A percentile compares a stretch with the other conserved stretches of the same genome.
Evolutionary conservation across 1,140 invertebrate species (phyloP).

Genomic region (Drosophila albomicans): DNA sequence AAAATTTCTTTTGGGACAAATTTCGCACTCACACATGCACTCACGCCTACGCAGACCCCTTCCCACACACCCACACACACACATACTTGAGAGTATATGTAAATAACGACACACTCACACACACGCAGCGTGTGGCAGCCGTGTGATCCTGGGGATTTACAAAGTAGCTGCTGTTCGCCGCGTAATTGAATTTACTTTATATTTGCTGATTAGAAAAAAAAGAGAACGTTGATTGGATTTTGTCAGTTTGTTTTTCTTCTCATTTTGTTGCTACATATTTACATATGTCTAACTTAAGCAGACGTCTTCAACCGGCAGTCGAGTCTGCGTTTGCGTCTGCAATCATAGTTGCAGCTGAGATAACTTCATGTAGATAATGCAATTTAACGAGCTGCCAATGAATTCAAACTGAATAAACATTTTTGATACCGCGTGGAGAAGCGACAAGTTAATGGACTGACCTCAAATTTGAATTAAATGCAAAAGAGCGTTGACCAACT

Average conservation of each 20-base stretch:
- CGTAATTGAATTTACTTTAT: constrained; percentile 84
- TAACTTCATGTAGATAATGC: not conserved
- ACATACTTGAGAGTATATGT: constrained; percentile 30
- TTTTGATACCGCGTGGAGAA: not conserved
- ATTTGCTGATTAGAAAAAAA: constrained; percentile 76
- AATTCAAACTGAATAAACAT: constrained; percentile 1
- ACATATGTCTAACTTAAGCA: constrained; percentile 5
- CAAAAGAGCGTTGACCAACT: constrained; percentile 10
- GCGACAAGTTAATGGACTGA: constrained; percentile 11
- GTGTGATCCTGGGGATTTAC: constrained; percentile 75
- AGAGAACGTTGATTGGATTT: constrained; percentile 74
- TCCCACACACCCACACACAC: constrained; percentile 12
- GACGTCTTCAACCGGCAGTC: not conserved
- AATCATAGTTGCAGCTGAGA: not conserved
- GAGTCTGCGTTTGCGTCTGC: not conserved
- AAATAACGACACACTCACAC: constrained; percentile 46
- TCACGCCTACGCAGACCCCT: constrained; percentile 36
- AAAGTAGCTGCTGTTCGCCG: constrained; percentile 72
- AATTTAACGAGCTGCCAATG: not conserved
- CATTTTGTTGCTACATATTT: constrained; percentile 6
- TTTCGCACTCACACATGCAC: constrained; percentile 56
- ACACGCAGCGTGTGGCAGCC: constrained; percentile 43
- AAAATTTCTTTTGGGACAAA: constrained; percentile 73
- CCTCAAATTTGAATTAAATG: constrained; percentile 30
- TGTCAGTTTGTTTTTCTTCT: constrained; percentile 33